Percentiles rank a stretch among this genome's conserved stretches.
Evolutionary conservation across 2,888 invertebrate species (phyloP).

Genomic region (Hypselothyrea guttata): DNA sequence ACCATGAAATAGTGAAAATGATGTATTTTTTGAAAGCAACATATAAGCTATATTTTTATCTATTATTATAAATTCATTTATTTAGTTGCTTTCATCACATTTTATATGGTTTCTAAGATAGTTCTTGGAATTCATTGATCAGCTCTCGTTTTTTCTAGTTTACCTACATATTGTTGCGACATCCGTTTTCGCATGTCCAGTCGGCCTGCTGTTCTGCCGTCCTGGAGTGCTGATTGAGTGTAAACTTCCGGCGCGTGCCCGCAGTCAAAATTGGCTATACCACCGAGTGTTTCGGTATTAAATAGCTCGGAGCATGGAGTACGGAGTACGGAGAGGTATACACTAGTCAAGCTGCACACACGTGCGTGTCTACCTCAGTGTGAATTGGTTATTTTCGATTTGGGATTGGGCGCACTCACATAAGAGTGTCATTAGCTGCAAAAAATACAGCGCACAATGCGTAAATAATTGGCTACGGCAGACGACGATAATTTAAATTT

Average conservation of each 20-base stretch:
- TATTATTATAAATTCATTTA: no score
- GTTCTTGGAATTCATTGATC: constrained; percentile 5
- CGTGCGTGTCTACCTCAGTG: constrained; percentile 10
- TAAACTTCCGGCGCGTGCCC: constrained; percentile 51
- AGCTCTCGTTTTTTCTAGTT: constrained; percentile 9
- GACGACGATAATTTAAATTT: constrained; percentile 64
- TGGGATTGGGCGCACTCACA: constrained; percentile 9
- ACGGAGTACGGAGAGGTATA: neutral
- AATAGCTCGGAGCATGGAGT: constrained; percentile 8
- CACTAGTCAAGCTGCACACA: neutral
- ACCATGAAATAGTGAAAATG: no score
- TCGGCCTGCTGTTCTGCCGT: constrained; percentile 1
- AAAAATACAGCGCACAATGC: constrained; percentile 58
- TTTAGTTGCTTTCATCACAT: no score
- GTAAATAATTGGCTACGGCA: constrained; percentile 70
- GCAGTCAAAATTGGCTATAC: constrained; percentile 37
- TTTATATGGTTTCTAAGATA: no score
- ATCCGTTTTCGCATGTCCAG: constrained; percentile 16
- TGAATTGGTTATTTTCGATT: constrained; percentile 6
- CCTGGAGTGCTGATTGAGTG: constrained; percentile 47
- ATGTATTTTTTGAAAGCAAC: no score
- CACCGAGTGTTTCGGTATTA: constrained; percentile 26
- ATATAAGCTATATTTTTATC: no score
- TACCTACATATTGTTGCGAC: constrained; percentile 11
- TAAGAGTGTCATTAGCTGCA: constrained; percentile 46